These are phyloP conservation scores for Mechanitis mazaeus DNA, from an alignment of 2,888 invertebrate genomes.

Conservation along the genomic window DNA sequence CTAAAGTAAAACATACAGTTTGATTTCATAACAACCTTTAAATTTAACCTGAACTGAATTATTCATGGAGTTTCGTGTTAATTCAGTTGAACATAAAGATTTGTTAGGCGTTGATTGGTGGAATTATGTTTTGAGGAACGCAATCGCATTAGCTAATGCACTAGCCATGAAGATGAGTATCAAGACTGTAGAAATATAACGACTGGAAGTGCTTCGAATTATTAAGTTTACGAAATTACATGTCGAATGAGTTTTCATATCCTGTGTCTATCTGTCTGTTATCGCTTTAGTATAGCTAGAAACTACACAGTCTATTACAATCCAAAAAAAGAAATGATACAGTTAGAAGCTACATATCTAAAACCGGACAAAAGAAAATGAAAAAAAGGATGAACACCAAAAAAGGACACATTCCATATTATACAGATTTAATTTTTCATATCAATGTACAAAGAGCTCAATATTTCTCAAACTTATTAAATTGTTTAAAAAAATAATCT, in stretches of 20 bases:
- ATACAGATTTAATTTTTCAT: no score
- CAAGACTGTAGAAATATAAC: slow-evolving; percentile 20
- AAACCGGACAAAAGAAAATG: no score
- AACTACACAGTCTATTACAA: no score
- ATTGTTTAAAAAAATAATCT: no score
- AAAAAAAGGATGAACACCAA: no score
- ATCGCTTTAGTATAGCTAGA: no score
- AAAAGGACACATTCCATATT: no score
- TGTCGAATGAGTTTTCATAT: background rate
- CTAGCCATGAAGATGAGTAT: slow-evolving; percentile 43
- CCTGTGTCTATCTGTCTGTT: no score
- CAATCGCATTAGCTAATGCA: slow-evolving; percentile 68
- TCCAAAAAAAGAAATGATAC: no score
- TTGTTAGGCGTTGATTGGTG: slow-evolving; percentile 58
- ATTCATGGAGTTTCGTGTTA: slow-evolving; percentile 1
- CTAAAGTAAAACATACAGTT: background rate
- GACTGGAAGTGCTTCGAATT: slow-evolving; percentile 28
- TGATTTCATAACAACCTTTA: background rate
- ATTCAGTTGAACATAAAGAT: slow-evolving; percentile 25
- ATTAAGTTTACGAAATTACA: background rate
- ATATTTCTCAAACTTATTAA: no score
- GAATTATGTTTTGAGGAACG: slow-evolving; percentile 64
- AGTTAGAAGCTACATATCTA: no score
- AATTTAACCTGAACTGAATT: background rate
- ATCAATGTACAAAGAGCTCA: no score